Base-by-base conservation (phyloP, 2,113 vertebrate genomes). In the Henicopernis longicauda region DNA sequence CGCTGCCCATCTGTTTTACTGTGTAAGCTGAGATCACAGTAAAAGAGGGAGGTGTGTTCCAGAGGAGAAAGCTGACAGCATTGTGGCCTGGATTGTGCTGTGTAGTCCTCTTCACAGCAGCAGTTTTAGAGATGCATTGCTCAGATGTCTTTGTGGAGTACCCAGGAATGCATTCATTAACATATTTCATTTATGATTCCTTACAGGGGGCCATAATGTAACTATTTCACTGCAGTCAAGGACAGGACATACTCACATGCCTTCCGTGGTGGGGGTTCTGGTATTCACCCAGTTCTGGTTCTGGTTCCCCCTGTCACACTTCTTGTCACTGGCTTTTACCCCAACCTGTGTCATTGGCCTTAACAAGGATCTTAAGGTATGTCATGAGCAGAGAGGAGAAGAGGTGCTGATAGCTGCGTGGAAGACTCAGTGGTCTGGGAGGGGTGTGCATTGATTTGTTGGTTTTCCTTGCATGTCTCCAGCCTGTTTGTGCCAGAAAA, bases 271-370 rank as follows among this genome's bases (percentile, higher is more conserved):
- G 44, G 99, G 99, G 10, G 98, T 99, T 87, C 98, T 99, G 95
- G 99, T 99, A 97, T 99, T 99, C 95, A 99, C 99, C 70, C 99
- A 99, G 98, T 99, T 99, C 98, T 99, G 99, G 99, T 99, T 99
- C 98, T 99, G 99, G 99, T 99, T 99, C 96, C 99, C 99, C 6
- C 98, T 99, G 74, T 99, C 99, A 57, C 99, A 99, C 96, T 99
- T 99, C 96, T 92, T 99, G 95, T 99, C 99, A 0, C 90, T 99
- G 98, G 98, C 99, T 80, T 99, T 99, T 96, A 99, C 99, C n/a
- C 99, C 99, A 62, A 99, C 99, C 13, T 99, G 99, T 94, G 99
- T 99, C 96, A 99, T 99, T 52, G 99, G 99, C 90, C 99, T 99
- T 92, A 99, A 99, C 98, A 99, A 99, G 95, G 99, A 99, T 97